These are phyloP conservation scores for Pteromalus puparum DNA, from an alignment of 1,140 invertebrate species.

Conservation along the genomic window DNA sequence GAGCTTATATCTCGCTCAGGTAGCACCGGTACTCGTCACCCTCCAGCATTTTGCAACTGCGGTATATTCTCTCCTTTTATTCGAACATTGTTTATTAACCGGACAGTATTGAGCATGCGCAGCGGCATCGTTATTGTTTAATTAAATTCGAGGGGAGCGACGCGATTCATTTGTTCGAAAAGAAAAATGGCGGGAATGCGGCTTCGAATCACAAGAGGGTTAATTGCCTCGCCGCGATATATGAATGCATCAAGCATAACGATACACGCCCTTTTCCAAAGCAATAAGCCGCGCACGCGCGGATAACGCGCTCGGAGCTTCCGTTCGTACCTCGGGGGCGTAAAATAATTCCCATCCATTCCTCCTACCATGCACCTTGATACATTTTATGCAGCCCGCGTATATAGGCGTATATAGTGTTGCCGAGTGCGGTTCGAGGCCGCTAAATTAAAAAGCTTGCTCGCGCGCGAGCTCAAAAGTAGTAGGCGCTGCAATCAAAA, in stretches of 20 bases:
- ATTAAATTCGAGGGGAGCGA: background rate
- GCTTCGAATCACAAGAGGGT: background rate
- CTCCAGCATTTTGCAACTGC: constrained; percentile 59
- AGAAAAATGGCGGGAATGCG: too few relatives aligned
- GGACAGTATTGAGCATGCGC: too few relatives aligned
- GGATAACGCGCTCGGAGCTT: constrained; percentile 18
- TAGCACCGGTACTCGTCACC: constrained; percentile 48
- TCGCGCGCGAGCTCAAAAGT: constrained; percentile 35
- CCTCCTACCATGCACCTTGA: background rate
- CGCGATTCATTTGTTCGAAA: background rate
- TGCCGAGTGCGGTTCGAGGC: background rate
- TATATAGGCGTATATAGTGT: background rate
- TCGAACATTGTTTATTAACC: background rate
- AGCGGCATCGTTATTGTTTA: background rate
- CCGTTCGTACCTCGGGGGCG: constrained; percentile 34
- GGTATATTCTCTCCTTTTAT: background rate
- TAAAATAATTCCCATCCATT: background rate
- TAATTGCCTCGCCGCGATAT: constrained; percentile 5
- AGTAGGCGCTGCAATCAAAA: constrained; percentile 47
- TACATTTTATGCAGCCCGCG: background rate
- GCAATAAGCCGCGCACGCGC: background rate
- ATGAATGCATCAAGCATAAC: constrained; percentile 26
- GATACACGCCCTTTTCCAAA: constrained; percentile 33
- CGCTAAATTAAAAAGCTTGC: constrained; percentile 47
- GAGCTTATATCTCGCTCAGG: constrained; percentile 8